These are phyloP conservation scores for Rotaria socialis DNA, from an alignment of 2,888 invertebrate genomes.

Conservation along the genomic window DNA sequence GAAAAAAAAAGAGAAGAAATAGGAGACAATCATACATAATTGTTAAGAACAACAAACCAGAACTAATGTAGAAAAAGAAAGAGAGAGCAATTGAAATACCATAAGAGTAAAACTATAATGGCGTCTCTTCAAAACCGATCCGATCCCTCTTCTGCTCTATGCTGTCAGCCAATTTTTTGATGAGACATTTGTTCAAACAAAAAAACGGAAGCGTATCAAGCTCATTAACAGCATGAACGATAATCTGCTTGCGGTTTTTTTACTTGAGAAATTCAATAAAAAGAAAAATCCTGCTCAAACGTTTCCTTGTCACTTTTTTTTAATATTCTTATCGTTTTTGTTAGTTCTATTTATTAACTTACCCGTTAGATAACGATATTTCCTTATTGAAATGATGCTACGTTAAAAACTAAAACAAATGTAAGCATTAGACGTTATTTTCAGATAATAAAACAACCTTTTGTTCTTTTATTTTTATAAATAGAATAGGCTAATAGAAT, in stretches of 20 bases:
- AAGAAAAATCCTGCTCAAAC: too few relatives aligned
- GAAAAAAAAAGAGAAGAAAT: neutral
- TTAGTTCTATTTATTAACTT: too few relatives aligned
- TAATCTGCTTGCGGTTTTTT: neutral
- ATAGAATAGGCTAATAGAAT: neutral
- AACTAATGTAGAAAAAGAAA: neutral
- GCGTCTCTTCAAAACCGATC: neutral
- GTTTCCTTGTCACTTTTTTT: too few relatives aligned
- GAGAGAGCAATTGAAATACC: too few relatives aligned
- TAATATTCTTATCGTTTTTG: neutral
- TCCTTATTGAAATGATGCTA: neutral
- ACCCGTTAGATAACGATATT: too few relatives aligned
- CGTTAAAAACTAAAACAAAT: neutral
- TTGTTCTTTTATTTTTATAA: neutral
- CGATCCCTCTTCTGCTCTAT: neutral
- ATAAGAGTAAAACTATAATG: neutral
- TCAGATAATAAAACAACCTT: neutral
- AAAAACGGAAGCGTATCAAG: neutral
- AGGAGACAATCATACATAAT: neutral
- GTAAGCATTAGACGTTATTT: neutral
- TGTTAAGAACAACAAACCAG: neutral
- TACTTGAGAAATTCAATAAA: too few relatives aligned
- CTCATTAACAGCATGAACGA: neutral
- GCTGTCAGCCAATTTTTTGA: neutral
- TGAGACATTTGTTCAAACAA: neutral